These are phyloP conservation scores for Cyanoderma ruficeps DNA, from an alignment of 2,113 vertebrate species.

Conservation along the genomic window DNA sequence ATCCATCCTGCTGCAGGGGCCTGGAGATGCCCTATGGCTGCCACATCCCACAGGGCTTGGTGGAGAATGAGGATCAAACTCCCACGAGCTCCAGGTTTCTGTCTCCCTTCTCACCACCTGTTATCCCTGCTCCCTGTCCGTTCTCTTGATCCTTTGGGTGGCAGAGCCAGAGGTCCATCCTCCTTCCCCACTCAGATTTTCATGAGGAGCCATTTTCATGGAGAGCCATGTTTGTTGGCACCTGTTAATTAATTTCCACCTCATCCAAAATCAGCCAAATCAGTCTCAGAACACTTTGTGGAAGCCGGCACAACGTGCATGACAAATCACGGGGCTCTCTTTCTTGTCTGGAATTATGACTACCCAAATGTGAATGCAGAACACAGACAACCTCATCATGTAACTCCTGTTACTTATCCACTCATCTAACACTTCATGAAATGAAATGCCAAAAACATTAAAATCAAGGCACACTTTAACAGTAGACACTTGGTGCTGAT, in stretches of 20 bases:
- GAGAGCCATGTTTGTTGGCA: not conserved
- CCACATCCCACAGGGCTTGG: not conserved
- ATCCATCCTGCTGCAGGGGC: not conserved
- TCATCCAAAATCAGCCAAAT: not conserved
- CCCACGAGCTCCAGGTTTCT: not conserved
- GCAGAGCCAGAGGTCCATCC: not conserved
- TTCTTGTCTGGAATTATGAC: not conserved
- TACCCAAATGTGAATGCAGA: not conserved
- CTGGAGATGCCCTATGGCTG: not conserved
- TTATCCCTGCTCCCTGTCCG: not conserved
- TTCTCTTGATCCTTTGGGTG: not conserved
- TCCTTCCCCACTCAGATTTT: not conserved
- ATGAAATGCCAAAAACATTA: not conserved
- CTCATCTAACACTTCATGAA: not conserved
- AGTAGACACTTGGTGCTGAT: not conserved
- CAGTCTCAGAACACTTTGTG: not conserved
- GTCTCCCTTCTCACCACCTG: not conserved
- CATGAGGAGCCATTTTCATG: not conserved
- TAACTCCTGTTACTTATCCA: slow-evolving; percentile 2
- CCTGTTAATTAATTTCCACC: not conserved
- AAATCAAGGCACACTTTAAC: not conserved
- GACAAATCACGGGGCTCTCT: not conserved
- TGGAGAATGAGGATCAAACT: not conserved
- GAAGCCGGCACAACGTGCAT: not conserved
- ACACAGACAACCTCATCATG: not conserved